phyloP scores from a whole-genome alignment of 1,140 invertebrate species.

The Leguminivora glycinivorella region DNA sequence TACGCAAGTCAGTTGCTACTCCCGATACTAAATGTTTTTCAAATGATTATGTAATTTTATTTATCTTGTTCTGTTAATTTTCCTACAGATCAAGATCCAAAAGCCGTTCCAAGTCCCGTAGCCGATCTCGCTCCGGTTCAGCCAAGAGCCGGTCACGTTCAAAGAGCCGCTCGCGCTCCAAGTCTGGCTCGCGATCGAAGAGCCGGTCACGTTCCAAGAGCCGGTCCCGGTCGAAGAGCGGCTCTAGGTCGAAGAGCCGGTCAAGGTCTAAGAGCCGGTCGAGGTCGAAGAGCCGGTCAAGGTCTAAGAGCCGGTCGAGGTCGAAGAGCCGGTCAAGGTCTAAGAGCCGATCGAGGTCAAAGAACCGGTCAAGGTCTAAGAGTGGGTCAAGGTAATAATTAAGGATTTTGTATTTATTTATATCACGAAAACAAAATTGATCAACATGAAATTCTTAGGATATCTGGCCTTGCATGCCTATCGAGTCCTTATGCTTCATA shows the following conservation, averaged over 20 bases:
- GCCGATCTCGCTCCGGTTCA: slow-evolving; percentile 61
- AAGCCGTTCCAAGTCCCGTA: slow-evolving; percentile 62
- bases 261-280: slow-evolving; percentile 59
- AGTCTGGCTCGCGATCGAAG: slow-evolving; percentile 60
- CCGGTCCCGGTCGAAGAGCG: slow-evolving; percentile 69
- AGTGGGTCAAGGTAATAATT: slow-evolving; percentile 33
- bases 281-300: slow-evolving; percentile 49
- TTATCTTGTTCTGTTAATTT: neutral
- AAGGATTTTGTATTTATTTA: slow-evolving; percentile 1
- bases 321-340: slow-evolving; percentile 44
- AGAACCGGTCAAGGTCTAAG: slow-evolving; percentile 33
- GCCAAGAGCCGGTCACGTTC: slow-evolving; percentile 55
- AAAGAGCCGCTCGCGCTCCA: slow-evolving; percentile 53
- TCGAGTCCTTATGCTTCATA: too few species aligned
- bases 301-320: slow-evolving; percentile 43
- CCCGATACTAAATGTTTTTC: too few species aligned
- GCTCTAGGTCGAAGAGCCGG: slow-evolving; percentile 59
- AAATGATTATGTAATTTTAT: too few species aligned
- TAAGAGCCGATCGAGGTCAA: slow-evolving; percentile 34
- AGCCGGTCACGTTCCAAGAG: slow-evolving; percentile 73
- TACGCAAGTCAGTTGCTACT: too few species aligned
- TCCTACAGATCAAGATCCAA: slow-evolving; percentile 42
- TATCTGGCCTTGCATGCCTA: too few species aligned
- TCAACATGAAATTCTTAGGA: too few species aligned
- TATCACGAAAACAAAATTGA: neutral